Percentiles rank a stretch among this genome's conserved stretches.
Evolutionary conservation across 2,113 vertebrate genomes (phyloP).

Genomic region (Odobenus rosmarus): DNA sequence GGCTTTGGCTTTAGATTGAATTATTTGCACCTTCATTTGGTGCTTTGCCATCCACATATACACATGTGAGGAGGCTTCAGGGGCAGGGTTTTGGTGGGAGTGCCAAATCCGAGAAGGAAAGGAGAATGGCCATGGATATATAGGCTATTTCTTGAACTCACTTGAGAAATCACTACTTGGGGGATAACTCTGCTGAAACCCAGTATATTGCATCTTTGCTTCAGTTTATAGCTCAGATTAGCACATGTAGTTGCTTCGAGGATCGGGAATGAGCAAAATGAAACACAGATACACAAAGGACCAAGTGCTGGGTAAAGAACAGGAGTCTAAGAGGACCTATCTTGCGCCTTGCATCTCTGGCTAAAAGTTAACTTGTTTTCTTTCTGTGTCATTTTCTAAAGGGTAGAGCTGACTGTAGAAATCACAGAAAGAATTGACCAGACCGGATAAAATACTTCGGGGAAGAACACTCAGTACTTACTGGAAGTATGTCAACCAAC

Average conservation of each 20-base stretch:
- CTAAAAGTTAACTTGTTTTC: constrained; percentile 31
- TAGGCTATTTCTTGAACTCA: background rate
- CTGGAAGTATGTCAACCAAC: background rate
- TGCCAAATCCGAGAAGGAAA: background rate
- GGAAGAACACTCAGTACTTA: background rate
- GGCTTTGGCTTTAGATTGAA: constrained; percentile 65
- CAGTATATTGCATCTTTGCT: background rate
- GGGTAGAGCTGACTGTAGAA: background rate
- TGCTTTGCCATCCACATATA: background rate
- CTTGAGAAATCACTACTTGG: background rate
- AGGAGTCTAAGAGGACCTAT: background rate
- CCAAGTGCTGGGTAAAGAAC: background rate
- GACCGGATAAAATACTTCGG: background rate
- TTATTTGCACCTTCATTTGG: constrained; percentile 54
- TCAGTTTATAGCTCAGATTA: background rate
- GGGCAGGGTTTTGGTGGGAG: background rate
- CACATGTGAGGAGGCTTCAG: background rate
- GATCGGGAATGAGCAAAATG: background rate
- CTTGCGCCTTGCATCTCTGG: background rate
- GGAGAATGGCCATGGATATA: background rate
- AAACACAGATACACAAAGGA: background rate
- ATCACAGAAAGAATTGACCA: constrained; percentile 31
- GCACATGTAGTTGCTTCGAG: background rate
- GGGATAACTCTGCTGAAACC: background rate
- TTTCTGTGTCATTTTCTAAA: background rate